phyloP scores from a whole-genome alignment of 2,797 vertebrate genomes.

The Clarias platycephalus region DNA sequence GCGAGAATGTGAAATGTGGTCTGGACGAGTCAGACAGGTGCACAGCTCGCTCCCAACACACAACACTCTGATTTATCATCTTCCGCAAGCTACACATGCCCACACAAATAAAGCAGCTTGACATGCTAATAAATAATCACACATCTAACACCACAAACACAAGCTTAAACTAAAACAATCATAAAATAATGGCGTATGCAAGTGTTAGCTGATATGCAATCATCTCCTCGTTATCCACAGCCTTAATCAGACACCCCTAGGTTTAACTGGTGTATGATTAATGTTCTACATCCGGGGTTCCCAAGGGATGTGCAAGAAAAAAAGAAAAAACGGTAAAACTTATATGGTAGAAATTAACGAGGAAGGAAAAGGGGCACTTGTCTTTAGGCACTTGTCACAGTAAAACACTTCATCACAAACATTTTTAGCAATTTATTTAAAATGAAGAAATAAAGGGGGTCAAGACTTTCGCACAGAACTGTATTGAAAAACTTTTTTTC shows the following conservation, averaged over 20 bases:
- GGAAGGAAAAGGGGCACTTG: too few relatives aligned
- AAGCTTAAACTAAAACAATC: neutral
- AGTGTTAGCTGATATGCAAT: neutral
- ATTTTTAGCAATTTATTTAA: too few relatives aligned
- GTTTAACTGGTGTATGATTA: neutral
- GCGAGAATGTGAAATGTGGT: neutral
- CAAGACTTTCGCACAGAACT: too few relatives aligned
- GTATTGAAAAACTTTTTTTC: too few relatives aligned
- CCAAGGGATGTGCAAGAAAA: too few relatives aligned
- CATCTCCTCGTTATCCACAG: neutral
- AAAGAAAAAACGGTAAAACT: too few relatives aligned
- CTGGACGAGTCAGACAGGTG: constrained; percentile 28
- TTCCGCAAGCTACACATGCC: constrained; percentile 3
- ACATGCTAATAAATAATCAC: constrained; percentile 11
- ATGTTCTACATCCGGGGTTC: neutral
- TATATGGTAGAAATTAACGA: too few relatives aligned
- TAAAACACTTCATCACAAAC: too few relatives aligned
- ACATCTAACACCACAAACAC: neutral
- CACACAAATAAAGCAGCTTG: neutral
- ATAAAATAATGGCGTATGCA: neutral
- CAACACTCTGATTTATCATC: constrained; percentile 3
- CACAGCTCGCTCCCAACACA: neutral
- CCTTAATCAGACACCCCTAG: constrained; percentile 1
- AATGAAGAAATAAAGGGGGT: too few relatives aligned
- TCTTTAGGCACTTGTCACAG: too few relatives aligned